phyloP scores from a whole-genome alignment of 2,888 invertebrate species.

The Lutraria lutraria region DNA sequence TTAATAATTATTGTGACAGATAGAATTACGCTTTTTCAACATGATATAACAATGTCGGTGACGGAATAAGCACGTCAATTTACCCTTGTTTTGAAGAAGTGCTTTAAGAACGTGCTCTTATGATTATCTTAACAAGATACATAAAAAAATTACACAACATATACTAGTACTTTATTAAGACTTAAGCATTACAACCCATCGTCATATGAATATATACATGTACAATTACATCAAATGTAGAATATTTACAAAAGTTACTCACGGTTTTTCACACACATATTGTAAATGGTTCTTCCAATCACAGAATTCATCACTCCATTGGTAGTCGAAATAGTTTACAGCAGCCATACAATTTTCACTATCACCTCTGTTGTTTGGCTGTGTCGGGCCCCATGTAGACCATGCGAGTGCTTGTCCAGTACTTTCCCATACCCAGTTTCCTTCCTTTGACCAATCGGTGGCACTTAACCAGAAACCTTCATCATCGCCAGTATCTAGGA shows the following conservation, averaged over 20 bases:
- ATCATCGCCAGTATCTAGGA: slow-evolving; percentile 30
- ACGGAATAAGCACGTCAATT: too few species aligned
- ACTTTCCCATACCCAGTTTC: slow-evolving; percentile 47
- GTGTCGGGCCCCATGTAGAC: slow-evolving; percentile 27
- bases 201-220: too few species aligned
- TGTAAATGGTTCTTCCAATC: slow-evolving; percentile 31
- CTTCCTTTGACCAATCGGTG: slow-evolving; percentile 24
- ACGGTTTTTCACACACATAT: slow-evolving; percentile 56
- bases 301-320: slow-evolving; percentile 58
- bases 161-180: too few species aligned
- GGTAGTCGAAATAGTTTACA: slow-evolving; percentile 49
- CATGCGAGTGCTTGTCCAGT: slow-evolving; percentile 7
- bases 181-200: too few species aligned
- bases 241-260: background rate
- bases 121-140: too few species aligned
- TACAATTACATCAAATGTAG: too few species aligned
- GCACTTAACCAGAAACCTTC: slow-evolving; percentile 54
- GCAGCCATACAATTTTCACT: slow-evolving; percentile 54
- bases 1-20: too few species aligned
- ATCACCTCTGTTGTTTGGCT: slow-evolving; percentile 52
- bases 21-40: too few species aligned
- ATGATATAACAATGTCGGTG: too few species aligned
- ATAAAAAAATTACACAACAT: too few species aligned
- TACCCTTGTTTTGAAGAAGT: too few species aligned
- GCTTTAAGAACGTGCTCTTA: too few species aligned